Evolutionary conservation across 2,888 invertebrate species (phyloP), one percentile per base, ranked within the genome.

Genomic region (Crepidodera aurea): DNA sequence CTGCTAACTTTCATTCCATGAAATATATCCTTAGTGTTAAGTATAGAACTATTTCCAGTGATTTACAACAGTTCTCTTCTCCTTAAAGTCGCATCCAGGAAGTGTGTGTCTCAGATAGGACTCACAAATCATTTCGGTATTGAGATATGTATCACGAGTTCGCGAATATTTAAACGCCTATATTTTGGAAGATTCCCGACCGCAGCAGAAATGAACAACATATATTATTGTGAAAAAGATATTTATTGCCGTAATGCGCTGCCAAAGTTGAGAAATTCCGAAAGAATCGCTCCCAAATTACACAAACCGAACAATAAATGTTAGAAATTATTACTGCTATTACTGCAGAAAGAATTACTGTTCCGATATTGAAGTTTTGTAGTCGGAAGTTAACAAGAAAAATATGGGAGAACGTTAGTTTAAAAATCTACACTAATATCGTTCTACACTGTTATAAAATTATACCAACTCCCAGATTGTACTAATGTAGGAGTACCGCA

Each of bases 61-160:
- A 56, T 56, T 56, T 56, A 56, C 56, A 56, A 48, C 53, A 48
- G 60, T 54, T 60, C 37, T 29, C 16, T 37, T 60, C 60, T 46
- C 46, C 46, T 46, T 46, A 37, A 54, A 60, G 60, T 60, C 48
- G 60, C 22, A 54, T 54, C 48, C 53, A 60, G 60, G 60, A 60
- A 60, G 53, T 53, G 37, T 64, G 60, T 51, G 54, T 56, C 63
- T 60, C 29, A 65, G 62, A 65, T 55, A 51, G 56, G 60, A 50
- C 51, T 57, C 62, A 65, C 65, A 65, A 65, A 65, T 65, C 66
- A 64, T 66, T 61, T 64, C 34, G 25, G 51, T 48, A 61, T 61
- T 61, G 57, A 66, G 62, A 66, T 66, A 63, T 62, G 60, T 65
- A 58, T 63, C 66, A 63, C 50, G 62, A 65, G 62, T 62, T 65